Evolutionary conservation across 1,140 invertebrate species (phyloP), one percentile per base, ranked within the genome.

Genomic region (Chrysomallon squamiferum): DNA sequence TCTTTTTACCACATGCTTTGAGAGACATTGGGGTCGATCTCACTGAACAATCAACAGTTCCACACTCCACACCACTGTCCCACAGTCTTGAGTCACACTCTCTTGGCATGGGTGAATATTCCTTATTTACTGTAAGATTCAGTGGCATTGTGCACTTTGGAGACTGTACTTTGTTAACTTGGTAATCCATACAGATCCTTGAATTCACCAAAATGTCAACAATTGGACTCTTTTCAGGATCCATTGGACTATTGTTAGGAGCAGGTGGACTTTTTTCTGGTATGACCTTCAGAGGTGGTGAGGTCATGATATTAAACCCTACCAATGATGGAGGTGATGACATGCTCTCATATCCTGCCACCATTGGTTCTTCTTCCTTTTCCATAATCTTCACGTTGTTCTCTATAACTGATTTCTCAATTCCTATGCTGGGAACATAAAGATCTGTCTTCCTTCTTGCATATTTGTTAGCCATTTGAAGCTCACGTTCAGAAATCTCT

Each of bases 61-160:
- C 50, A 54, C 50, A 54, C 22, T 54, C 50, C 15, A 54, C 50
- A 3, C 50, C 50, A 27, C 50, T 54, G 25, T 54, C 50, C 7
- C 22, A 54, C 2, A 54, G 50, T 54, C 29, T 54, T 15, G 22
- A 54, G 5, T 54, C 50, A 15, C 50, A 25, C 15, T 30, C 50
- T 11, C 50, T 30, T 5, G 22, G 22, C 50, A 54, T 54, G 0
- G 29, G 9, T 5, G 22, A 54, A 18, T 15, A 30, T 3, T 25
- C 22, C 18, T 30, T 54, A 15, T 27, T 54, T 15, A 30, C 50
- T 27, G 49, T 22, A 20, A 9, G 11, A 50, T 27, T 50, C 20
- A 11, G 27, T 27, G 27, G 20, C 20, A 30, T 18, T 30, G n/a
- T 30, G 13, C 3, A 11, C 22, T 15, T 18, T 9, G 50, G 22